Percentiles rank a stretch among this genome's conserved stretches.
Conservation (phyloP, 2,888 invertebrate genomes). For the Sarcophaga variegata region DNA sequence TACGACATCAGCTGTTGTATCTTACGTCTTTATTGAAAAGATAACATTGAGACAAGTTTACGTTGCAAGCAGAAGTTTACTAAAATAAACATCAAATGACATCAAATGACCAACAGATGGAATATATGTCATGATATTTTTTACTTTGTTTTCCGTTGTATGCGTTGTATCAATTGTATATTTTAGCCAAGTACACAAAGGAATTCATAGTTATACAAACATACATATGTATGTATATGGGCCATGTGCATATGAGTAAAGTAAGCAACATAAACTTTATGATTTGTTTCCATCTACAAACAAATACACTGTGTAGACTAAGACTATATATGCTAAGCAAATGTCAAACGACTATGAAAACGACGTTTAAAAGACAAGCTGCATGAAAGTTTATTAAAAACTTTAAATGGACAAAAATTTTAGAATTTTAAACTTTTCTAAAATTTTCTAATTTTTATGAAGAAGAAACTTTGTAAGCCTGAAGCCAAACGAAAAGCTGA, state of each 20-base stretch:
- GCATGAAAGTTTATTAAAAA: too few relatives aligned
- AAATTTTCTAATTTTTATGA: too few relatives aligned
- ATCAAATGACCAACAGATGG: slow-evolving; percentile 35
- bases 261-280: not conserved
- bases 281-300: not conserved
- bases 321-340: not conserved
- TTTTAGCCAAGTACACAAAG: not conserved
- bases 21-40: too few relatives aligned
- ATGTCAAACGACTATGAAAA: not conserved
- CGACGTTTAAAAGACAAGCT: too few relatives aligned
- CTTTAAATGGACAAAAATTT: too few relatives aligned
- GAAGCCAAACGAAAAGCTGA: too few relatives aligned
- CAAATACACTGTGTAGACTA: too few relatives aligned
- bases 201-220: not conserved
- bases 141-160: not conserved
- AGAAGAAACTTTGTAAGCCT: too few relatives aligned
- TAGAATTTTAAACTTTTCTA: too few relatives aligned
- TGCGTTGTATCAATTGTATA: slow-evolving; percentile 7
- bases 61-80: not conserved
- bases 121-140: not conserved
- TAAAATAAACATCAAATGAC: slow-evolving; percentile 42
- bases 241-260: not conserved
- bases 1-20: too few relatives aligned
- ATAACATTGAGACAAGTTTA: too few relatives aligned
- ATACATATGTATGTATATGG: not conserved